A percentile compares a stretch with the other conserved stretches of the same genome.
Conservation (phyloP, 2,888 invertebrate species). For the Lapara coniferarum region DNA sequence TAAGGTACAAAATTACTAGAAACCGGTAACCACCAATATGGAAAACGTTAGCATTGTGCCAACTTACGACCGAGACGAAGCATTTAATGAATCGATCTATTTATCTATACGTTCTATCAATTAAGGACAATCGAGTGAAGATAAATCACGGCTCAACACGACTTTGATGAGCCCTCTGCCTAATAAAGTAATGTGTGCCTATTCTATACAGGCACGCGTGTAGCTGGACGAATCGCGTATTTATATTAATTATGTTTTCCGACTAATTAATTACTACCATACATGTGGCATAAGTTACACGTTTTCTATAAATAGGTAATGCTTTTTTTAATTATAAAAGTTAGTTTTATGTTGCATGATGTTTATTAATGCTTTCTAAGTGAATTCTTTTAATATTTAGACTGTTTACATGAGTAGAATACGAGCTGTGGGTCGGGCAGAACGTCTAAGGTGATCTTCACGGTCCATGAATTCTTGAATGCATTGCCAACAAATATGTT, state of each 20-base stretch:
- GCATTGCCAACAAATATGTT: no score
- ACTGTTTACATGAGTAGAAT: neutral
- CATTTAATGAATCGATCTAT: constrained; percentile 56
- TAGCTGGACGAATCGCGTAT: constrained; percentile 18
- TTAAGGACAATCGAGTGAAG: constrained; percentile 51
- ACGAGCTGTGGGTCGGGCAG: neutral
- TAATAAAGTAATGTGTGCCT: constrained; percentile 41
- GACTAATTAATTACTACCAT: constrained; percentile 26
- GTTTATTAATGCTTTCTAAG: constrained; percentile 11
- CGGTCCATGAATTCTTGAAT: neutral
- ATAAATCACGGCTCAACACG: constrained; percentile 57
- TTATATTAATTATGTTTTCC: constrained; percentile 24
- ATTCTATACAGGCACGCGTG: constrained; percentile 28
- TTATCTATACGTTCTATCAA: constrained; percentile 60
- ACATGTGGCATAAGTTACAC: constrained; percentile 10
- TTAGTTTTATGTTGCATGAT: constrained; percentile 7
- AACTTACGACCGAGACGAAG: constrained; percentile 38
- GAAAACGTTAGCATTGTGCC: constrained; percentile 50
- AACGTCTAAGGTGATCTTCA: neutral
- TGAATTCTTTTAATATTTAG: neutral
- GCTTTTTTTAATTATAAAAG: constrained; percentile 11
- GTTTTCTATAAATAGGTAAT: constrained; percentile 1
- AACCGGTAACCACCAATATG: constrained; percentile 43
- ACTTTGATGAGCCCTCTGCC: constrained; percentile 49
- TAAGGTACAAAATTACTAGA: constrained; percentile 28